phyloP scores from a whole-genome alignment of 1,140 invertebrate genomes.

The Dinoponera quadriceps region DNA sequence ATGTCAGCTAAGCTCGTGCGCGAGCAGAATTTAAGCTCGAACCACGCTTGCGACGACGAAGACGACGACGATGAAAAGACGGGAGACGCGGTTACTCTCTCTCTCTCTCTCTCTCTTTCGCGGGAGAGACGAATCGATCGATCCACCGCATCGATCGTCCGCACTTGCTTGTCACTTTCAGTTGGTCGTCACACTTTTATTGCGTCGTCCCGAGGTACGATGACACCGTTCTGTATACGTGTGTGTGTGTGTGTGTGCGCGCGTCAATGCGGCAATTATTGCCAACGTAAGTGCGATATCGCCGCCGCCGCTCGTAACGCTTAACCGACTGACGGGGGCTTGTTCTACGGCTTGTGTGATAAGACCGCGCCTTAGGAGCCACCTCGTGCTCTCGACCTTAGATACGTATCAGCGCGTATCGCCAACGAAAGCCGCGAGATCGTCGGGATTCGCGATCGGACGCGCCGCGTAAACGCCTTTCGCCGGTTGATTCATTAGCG shows the following conservation, averaged over 20 bases:
- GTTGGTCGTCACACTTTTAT: slow-evolving; percentile 25
- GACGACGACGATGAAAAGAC: background rate
- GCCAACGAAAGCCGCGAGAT: slow-evolving; percentile 20
- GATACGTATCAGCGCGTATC: slow-evolving; percentile 44
- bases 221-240: slow-evolving; percentile 25
- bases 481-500: too few species aligned
- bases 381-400: slow-evolving; percentile 49
- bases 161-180: slow-evolving; percentile 7
- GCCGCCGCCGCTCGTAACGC: slow-evolving; percentile 40
- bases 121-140: slow-evolving; percentile 1
- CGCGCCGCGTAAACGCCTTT: too few species aligned
- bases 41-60: background rate
- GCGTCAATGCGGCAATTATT: slow-evolving; percentile 15
- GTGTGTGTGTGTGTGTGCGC: background rate
- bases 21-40: background rate
- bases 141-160: background rate
- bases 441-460: slow-evolving; percentile 1
- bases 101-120: background rate
- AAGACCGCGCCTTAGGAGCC: slow-evolving; percentile 33
- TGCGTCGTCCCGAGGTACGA: slow-evolving; percentile 32
- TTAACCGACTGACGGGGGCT: slow-evolving; percentile 47
- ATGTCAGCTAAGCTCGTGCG: too few species aligned
- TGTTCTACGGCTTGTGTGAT: slow-evolving; percentile 38
- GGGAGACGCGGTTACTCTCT: slow-evolving; percentile 8
- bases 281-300: slow-evolving; percentile 62